These are phyloP conservation scores for Saccostrea glomerata DNA, from an alignment of 1,140 invertebrate species.

Conservation along the genomic window DNA sequence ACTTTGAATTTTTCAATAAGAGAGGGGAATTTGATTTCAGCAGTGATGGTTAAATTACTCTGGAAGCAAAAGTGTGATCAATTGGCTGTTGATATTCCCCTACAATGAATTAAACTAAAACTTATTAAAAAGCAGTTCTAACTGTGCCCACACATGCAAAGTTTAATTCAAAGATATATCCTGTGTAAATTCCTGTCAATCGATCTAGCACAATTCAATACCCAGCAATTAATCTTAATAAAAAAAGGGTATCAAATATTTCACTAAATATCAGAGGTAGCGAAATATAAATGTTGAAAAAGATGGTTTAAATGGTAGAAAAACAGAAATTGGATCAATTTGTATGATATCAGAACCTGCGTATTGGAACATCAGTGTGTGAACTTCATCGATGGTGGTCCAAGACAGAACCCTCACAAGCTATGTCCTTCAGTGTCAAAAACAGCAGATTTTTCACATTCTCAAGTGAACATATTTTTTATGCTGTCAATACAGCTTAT, in stretches of 20 bases:
- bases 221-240: background rate
- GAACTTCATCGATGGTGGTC: too few species aligned
- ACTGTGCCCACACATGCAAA: too few species aligned
- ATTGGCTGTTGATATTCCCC: too few species aligned
- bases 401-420: background rate
- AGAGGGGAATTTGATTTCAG: background rate
- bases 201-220: background rate
- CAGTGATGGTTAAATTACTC: background rate
- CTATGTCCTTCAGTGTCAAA: background rate
- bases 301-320: background rate
- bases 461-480: background rate
- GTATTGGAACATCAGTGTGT: too few species aligned
- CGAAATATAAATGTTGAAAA: background rate
- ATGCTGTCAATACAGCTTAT: background rate
- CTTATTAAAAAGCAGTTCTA: too few species aligned
- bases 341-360: background rate
- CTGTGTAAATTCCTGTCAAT: background rate
- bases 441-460: constrained; percentile 11
- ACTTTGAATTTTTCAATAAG: background rate
- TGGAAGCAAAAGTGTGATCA: too few species aligned
- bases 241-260: background rate
- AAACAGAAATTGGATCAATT: background rate
- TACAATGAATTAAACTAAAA: too few species aligned
- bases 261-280: background rate
- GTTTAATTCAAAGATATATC: background rate